phyloP scores from a whole-genome alignment of 2,113 vertebrate species.

The Ranitomeya variabilis region DNA sequence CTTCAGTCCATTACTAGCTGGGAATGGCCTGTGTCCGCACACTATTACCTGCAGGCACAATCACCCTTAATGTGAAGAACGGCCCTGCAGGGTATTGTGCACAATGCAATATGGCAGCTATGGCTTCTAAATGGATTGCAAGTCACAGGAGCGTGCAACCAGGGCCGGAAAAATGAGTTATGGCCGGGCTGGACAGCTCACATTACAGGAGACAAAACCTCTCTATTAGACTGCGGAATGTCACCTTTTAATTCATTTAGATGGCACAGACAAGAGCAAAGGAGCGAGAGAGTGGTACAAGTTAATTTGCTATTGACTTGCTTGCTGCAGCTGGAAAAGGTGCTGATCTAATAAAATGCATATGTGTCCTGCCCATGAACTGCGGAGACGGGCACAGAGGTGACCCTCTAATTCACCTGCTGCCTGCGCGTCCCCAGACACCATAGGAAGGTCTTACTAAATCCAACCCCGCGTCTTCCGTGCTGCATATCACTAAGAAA shows the following conservation, averaged over 20 bases:
- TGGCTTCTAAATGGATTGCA: constrained; percentile 36
- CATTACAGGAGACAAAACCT: background rate
- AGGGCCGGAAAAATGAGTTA: background rate
- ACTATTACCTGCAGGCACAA: constrained; percentile 32
- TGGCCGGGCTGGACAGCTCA: background rate
- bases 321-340: constrained; percentile 40
- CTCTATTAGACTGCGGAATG: background rate
- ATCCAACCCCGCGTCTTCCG: constrained; percentile 26
- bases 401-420: constrained; percentile 40
- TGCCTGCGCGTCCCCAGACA: constrained; percentile 28
- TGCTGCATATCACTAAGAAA: constrained; percentile 32
- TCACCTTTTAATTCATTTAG: constrained; percentile 53
- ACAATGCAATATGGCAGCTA: constrained; percentile 34
- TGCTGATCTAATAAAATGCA: constrained; percentile 55
- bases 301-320: constrained; percentile 54
- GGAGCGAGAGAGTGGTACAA: constrained; percentile 18
- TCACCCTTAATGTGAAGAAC: constrained; percentile 45
- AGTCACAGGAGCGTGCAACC: constrained; percentile 21
- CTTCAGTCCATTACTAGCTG: constrained; percentile 35
- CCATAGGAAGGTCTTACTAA: constrained; percentile 46
- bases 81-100: constrained; percentile 30
- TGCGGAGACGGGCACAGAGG: constrained; percentile 4
- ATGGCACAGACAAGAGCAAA: constrained; percentile 49
- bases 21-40: constrained; percentile 38
- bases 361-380: constrained; percentile 53